Base-by-base conservation (phyloP, 1,140 invertebrate genomes). In the Bombyx mandarina region DNA sequence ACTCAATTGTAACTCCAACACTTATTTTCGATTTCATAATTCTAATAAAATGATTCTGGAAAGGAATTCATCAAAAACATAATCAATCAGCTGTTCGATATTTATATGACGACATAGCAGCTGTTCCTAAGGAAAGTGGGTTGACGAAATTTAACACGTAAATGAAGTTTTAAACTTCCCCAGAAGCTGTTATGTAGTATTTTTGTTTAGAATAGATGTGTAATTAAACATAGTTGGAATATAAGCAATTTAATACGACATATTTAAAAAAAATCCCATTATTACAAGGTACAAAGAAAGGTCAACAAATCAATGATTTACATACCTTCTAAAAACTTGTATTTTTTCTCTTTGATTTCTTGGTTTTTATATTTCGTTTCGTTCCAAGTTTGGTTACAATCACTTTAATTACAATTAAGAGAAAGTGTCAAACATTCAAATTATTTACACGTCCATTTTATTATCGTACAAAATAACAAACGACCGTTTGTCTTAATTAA, bases 91-190 rank as follows among this genome's bases (percentile, higher is more conserved):
- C 75, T 82, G 79, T 77, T 77, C 61, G 56, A 65, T 52, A 63
- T 56, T 67, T 61, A 67, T 67, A 70, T 82, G 75, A 80, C 82
- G 78, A 73, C 67, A 69, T 73, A 82, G 82, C 83, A 86, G 83
- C 83, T 86, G 83, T 84, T 82, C 72, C 64, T 67, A 60, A 61
- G 68, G 73, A 82, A 85, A 85, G 79, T 82, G 72, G 81, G 75
- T 69, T 73, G 56, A 59, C 61, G 43, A 67, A 66, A 62, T 67
- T 67, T 56, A 62, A 56, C 46, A 35, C 26, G 42, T 56, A 56
- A 56, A 43, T 43, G n/a, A 43, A 35, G 42, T 48, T 49, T 7
- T 3, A 45, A 22, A 26, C 18, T 22, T 7, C 43, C 53, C 50
- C 42, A 8, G 0, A 6, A 51, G 22, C 26, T 51, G 26, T 3